These are phyloP conservation scores for Borostomias antarcticus DNA, from an alignment of 2,797 vertebrate genomes.

Conservation along the genomic window DNA sequence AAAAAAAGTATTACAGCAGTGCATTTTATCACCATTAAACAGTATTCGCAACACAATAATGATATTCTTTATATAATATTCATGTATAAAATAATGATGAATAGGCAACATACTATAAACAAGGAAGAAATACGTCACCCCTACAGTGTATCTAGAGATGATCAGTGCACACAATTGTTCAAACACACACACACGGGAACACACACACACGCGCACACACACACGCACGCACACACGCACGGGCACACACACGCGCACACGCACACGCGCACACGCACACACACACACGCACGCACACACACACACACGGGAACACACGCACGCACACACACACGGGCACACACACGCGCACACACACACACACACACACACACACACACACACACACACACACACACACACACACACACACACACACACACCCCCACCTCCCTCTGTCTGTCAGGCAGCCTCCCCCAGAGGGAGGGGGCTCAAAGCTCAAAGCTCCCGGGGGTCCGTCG, in stretches of 20 bases:
- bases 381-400: constrained; percentile 9
- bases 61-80: background rate
- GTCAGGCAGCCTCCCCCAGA: constrained; percentile 33
- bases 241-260: too few species aligned
- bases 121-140: background rate
- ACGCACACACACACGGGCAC: too few species aligned
- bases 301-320: too few species aligned
- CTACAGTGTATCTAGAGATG: too few species aligned
- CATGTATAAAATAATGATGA: background rate
- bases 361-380: background rate
- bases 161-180: too few species aligned
- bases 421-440: background rate
- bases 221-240: too few species aligned
- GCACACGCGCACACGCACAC: too few species aligned
- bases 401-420: constrained; percentile 17
- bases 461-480: constrained; percentile 12
- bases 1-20: background rate
- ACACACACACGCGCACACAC: too few species aligned
- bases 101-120: background rate
- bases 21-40: background rate
- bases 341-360: constrained; percentile 8
- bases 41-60: background rate
- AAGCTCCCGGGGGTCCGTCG: background rate
- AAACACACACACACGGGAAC: too few species aligned
- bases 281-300: too few species aligned